Conservation (phyloP, 2,888 invertebrate genomes). For the Nowickia ferox region DNA sequence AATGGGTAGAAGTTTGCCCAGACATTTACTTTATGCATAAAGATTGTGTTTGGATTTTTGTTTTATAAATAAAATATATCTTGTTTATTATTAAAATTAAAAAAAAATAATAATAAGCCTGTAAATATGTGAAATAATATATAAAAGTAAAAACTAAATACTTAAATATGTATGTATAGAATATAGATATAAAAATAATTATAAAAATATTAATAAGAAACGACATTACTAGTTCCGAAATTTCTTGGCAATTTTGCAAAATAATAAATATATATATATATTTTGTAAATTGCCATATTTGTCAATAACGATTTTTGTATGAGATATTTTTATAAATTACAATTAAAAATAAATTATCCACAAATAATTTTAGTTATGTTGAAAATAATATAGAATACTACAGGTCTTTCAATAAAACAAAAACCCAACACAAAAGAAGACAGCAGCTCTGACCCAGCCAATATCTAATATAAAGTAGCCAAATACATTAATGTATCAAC, state of each 20-base stretch:
- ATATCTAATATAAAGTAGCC: conserved; percentile 43
- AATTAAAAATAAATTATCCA: conserved; percentile 56
- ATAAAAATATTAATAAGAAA: conserved; percentile 62
- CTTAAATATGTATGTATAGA: conserved; percentile 55
- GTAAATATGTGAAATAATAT: conserved; percentile 44
- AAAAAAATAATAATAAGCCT: conserved; percentile 34
- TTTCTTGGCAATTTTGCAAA: conserved; percentile 60
- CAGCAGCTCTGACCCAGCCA: conserved; percentile 59
- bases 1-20: conserved; percentile 11
- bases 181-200: conserved; percentile 54
- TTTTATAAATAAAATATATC: conserved; percentile 20
- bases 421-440: conserved; percentile 15
- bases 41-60: conserved; percentile 44
- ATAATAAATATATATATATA: conserved; percentile 20
- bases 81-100: conserved; percentile 40
- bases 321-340: conserved; percentile 64
- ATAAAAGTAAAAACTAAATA: conserved; percentile 63
- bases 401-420: conserved; percentile 44
- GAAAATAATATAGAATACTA: conserved; percentile 54
- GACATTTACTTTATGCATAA: conserved; percentile 28
- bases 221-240: conserved; percentile 44
- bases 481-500: conserved; percentile 30
- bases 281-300: conserved; percentile 42
- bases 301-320: conserved; percentile 50
- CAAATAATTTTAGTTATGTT: conserved; percentile 45